Percentiles rank a stretch among this genome's conserved stretches.
phyloP scores from a whole-genome alignment of 2,888 invertebrate species.

The Drosophila borealis region DNA sequence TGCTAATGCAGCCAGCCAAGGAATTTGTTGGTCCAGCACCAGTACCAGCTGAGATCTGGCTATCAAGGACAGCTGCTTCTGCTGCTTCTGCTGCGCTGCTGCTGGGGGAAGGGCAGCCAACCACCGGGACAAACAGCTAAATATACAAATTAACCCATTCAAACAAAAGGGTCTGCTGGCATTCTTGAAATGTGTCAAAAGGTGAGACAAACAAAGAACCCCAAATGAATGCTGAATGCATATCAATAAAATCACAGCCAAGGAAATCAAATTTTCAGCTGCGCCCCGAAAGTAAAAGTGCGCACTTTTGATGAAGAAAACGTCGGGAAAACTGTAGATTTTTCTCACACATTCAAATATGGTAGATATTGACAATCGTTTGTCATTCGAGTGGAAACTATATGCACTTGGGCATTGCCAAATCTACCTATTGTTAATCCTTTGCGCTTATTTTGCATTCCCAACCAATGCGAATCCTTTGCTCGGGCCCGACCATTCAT shows the following conservation, averaged over 20 bases:
- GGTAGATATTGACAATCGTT: conserved; percentile 44
- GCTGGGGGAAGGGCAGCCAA: conserved; percentile 1
- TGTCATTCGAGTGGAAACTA: conserved; percentile 50
- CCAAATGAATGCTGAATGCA: conserved; percentile 62
- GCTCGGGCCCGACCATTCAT: conserved; percentile 47
- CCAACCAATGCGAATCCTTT: conserved; percentile 47
- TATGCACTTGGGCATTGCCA: conserved; percentile 23
- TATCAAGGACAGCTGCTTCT: conserved; percentile 22
- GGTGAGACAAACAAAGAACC: conserved; percentile 55
- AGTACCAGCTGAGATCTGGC: conserved; percentile 27
- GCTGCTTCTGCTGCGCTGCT: conserved; percentile 17
- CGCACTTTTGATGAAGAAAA: conserved; percentile 51
- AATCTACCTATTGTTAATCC: conserved; percentile 52
- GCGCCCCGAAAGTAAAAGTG: conserved; percentile 55
- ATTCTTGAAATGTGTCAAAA: conserved; percentile 68
- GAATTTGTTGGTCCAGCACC: background rate
- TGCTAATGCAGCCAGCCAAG: background rate
- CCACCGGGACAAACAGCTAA: conserved; percentile 48
- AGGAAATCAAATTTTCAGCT: conserved; percentile 55
- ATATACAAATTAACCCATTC: conserved; percentile 80
- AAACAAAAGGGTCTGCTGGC: conserved; percentile 47
- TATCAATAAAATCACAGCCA: conserved; percentile 59
- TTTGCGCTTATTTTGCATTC: conserved; percentile 76
- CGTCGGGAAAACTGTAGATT: conserved; percentile 32
- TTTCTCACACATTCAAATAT: conserved; percentile 53